Conservation (phyloP, 2,797 vertebrate species). For the Sandelia bainsii region DNA sequence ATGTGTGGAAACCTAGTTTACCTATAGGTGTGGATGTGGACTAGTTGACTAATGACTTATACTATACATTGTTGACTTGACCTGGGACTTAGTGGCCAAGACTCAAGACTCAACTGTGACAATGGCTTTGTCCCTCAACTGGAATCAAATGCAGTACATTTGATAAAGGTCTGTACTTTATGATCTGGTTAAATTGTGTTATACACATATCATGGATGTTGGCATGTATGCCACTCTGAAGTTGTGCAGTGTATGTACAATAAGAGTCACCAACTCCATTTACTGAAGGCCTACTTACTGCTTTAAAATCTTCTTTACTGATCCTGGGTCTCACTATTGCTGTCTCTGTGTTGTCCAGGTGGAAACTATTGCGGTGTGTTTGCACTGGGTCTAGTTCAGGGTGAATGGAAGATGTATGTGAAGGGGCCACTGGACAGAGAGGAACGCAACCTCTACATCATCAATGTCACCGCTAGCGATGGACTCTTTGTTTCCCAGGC, state of each 20-base stretch:
- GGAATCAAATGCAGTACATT: neutral
- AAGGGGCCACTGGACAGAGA: constrained; percentile 94
- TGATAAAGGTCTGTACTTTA: neutral
- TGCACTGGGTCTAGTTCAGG: constrained; percentile 94
- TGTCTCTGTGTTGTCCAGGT: constrained; percentile 78
- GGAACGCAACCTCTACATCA: constrained; percentile 89
- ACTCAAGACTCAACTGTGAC: no score
- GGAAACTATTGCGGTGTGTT: constrained; percentile 94
- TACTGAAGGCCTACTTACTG: neutral
- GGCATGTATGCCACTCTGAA: no score
- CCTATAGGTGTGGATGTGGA: neutral
- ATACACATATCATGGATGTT: neutral
- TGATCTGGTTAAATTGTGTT: neutral
- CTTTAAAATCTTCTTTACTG: neutral
- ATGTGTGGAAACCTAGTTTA: no score
- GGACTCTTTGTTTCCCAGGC: constrained; percentile 94
- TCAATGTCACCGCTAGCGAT: constrained; percentile 95
- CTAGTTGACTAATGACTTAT: neutral
- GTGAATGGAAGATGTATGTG: constrained; percentile 98
- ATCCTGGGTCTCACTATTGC: neutral
- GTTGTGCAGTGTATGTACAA: neutral
- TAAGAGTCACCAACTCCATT: neutral
- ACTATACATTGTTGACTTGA: neutral
- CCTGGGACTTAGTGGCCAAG: neutral
- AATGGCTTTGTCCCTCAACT: neutral